A percentile compares a stretch with the other conserved stretches of the same genome.
phyloP scores from a whole-genome alignment of 2,888 invertebrate species.

The Apamea sordens region DNA sequence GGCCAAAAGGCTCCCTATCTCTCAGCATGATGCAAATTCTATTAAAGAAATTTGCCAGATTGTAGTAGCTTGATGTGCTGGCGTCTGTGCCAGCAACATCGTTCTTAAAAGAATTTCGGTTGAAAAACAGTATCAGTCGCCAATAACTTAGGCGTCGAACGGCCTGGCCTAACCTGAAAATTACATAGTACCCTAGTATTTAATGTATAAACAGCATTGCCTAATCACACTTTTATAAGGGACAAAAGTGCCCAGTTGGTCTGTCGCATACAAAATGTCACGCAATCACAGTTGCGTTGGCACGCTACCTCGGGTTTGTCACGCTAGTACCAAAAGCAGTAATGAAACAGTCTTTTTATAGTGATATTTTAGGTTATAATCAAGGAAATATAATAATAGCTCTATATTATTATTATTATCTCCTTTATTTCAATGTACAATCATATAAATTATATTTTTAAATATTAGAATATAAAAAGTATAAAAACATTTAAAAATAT shows the following conservation, averaged over 20 bases:
- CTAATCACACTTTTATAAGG: constrained; percentile 36
- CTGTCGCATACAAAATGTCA: constrained; percentile 41
- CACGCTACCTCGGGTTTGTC: constrained; percentile 45
- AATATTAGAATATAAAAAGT: no score
- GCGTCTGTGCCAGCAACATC: no score
- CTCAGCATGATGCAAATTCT: no score
- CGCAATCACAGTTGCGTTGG: constrained; percentile 38
- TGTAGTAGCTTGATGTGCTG: no score
- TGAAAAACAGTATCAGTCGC: not conserved
- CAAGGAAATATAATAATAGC: not conserved
- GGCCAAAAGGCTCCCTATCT: no score
- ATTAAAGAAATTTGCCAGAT: no score
- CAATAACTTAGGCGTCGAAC: constrained; percentile 4
- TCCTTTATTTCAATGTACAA: no score
- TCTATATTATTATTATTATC: no score
- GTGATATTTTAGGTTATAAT: constrained; percentile 22
- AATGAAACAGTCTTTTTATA: constrained; percentile 12
- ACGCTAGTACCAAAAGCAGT: constrained; percentile 34
- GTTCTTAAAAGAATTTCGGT: not conserved
- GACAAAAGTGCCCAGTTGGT: constrained; percentile 32
- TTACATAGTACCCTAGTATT: constrained; percentile 2
- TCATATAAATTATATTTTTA: no score
- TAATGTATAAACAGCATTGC: constrained; percentile 39
- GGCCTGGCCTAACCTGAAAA: constrained; percentile 7
- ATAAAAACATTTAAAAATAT: no score